Percentiles rank a stretch among this genome's conserved stretches.
phyloP scores from a whole-genome alignment of 2,888 invertebrate genomes.

The Spisula solida region DNA sequence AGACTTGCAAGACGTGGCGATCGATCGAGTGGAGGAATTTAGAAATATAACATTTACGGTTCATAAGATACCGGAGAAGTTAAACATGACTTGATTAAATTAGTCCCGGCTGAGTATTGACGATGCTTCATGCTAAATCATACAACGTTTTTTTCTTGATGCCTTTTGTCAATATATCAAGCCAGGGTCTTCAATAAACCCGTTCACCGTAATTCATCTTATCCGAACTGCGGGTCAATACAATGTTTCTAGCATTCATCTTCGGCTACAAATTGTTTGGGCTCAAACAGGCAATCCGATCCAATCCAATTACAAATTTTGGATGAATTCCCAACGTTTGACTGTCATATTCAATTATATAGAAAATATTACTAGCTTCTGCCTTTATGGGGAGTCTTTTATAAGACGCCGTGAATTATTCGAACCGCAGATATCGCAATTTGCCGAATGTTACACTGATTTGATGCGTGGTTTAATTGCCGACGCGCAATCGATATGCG shows the following conservation, averaged over 20 bases:
- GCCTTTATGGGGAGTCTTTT: conserved; percentile 41
- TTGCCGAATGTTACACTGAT: conserved; percentile 47
- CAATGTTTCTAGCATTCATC: conserved; percentile 49
- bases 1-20: not conserved
- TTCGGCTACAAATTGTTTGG: conserved; percentile 37
- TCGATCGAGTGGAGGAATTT: conserved; percentile 14
- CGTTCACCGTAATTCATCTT: conserved; percentile 28
- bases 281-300: conserved; percentile 56
- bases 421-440: conserved; percentile 42
- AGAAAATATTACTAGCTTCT: conserved; percentile 59
- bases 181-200: conserved; percentile 38
- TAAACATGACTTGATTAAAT: conserved; percentile 41
- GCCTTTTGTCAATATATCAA: conserved; percentile 44
- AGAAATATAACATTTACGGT: conserved; percentile 31
- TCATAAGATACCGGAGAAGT: conserved; percentile 21
- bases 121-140: conserved; percentile 41
- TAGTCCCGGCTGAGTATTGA: conserved; percentile 46
- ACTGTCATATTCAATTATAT: conserved; percentile 71
- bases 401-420: conserved; percentile 47
- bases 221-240: conserved; percentile 38
- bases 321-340: conserved; percentile 65
- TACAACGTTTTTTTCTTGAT: conserved; percentile 37
- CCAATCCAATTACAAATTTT: conserved; percentile 66
- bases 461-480: conserved; percentile 40
- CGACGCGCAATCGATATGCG: conserved; percentile 37